Evolutionary conservation across 2,113 vertebrate species (phyloP), one percentile per base, ranked within the genome.

Genomic region (Brachyhypopomus occidentalis): DNA sequence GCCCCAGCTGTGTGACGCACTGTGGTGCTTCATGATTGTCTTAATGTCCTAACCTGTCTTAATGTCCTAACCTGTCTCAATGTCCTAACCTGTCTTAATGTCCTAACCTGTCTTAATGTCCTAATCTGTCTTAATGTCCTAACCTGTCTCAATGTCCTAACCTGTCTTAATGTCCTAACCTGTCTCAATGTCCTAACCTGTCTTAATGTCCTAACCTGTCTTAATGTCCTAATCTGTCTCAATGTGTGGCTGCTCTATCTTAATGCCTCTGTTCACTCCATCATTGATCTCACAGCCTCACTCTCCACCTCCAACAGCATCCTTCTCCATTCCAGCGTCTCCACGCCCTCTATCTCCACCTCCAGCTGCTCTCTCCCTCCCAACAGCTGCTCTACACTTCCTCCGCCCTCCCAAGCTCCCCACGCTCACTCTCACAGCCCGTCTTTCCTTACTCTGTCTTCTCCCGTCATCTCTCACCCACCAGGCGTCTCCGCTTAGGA

Each of bases 21-120:
- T 87, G 83, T 84, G 81, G 79, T 84, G 80, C 79, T 16, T 69
- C 71, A 41, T 75, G 58, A 60, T 73, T 85, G 75, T 66, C 76
- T 62, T 67, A 72, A 38, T 72, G 52, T n/a, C n/a, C n/a, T n/a
- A n/a, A n/a, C n/a, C n/a, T 56, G 38, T 88, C 63, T 56, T 80
- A 34, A 77, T 82, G 71, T 48, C n/a, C 34, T 63, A n/a, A n/a
- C n/a, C n/a, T n/a, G n/a, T n/a, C n/a, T n/a, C n/a, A n/a, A n/a
- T n/a, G n/a, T n/a, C n/a, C 30, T 30, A 30, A 30, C 3, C 30
- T 56, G 38, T 88, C 63, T 56, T 80, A 34, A 77, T 82, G 71
- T 48, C 16, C 36, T 64, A 30, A 30, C 3, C 59, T 63, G 25
- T 23, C 20, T 63, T 80, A 52, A 63, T 19, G 11, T 36, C 2